A percentile compares a stretch with the other conserved stretches of the same genome.
Evolutionary conservation across 2,888 invertebrate species (phyloP).

Genomic region (Apamea crenata): DNA sequence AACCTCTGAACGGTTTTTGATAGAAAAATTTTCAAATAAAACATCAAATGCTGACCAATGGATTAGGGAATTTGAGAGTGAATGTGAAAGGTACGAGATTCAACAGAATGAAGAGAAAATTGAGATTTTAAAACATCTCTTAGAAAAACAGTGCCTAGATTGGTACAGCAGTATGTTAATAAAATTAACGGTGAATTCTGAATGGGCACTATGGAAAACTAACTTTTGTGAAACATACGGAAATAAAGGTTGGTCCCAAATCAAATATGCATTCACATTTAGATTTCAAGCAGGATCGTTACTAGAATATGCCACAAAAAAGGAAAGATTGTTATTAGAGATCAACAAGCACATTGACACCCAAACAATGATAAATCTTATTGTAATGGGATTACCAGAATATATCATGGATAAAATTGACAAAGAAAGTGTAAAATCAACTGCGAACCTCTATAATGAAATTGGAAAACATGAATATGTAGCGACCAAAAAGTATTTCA

Average conservation of each 20-base stretch:
- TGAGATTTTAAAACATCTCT: background rate
- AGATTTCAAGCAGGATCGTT: background rate
- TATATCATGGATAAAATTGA: background rate
- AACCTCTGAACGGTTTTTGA: background rate
- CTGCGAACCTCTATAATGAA: background rate
- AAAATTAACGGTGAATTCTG: background rate
- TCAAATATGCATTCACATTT: slow-evolving; percentile 1
- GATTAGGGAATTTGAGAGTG: background rate
- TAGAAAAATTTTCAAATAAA: background rate
- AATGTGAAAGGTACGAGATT: background rate
- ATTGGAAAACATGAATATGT: background rate
- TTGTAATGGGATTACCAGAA: slow-evolving; percentile 2
- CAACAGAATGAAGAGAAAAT: background rate
- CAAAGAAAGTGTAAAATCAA: background rate
- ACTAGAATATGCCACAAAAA: slow-evolving; percentile 10
- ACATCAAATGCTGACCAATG: background rate
- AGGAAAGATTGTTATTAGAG: slow-evolving; percentile 1
- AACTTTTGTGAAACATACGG: background rate
- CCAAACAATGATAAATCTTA: slow-evolving; percentile 4
- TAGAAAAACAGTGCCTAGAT: background rate
- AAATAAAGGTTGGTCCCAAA: background rate
- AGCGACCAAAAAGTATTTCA: background rate
- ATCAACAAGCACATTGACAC: background rate
- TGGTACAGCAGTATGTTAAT: background rate
- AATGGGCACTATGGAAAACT: background rate